A percentile compares a stretch with the other conserved stretches of the same genome.
Evolutionary conservation across 2,113 vertebrate genomes (phyloP).

Genomic region (Dendrocopos noguchii): DNA sequence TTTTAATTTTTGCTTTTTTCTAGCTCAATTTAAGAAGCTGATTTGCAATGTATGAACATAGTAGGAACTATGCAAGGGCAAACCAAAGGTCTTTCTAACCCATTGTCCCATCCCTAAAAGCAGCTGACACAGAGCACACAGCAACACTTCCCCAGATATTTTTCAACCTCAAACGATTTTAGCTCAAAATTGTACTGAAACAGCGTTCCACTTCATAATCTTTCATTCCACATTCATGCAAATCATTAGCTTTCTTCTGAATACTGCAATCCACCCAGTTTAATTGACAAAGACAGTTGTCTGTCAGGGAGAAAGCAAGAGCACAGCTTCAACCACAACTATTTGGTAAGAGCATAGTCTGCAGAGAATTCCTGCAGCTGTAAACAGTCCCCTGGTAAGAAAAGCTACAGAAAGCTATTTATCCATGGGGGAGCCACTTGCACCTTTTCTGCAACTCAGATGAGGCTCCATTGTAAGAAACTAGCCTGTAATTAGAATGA

Average conservation of each 20-base stretch:
- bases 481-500: neutral
- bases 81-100: neutral
- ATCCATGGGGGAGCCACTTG: neutral
- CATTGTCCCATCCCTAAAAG: neutral
- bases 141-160: neutral
- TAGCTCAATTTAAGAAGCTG: slow-evolving; percentile 25
- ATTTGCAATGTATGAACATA: slow-evolving; percentile 16
- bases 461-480: neutral
- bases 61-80: neutral
- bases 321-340: neutral
- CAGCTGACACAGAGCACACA: neutral
- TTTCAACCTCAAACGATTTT: neutral
- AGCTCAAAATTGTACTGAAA: neutral
- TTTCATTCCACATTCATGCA: neutral
- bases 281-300: neutral
- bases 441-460: neutral
- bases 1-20: slow-evolving; percentile 49
- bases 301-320: neutral
- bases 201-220: neutral
- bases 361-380: neutral
- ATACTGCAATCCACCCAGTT: neutral
- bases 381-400: neutral
- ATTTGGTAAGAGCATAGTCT: neutral
- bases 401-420: neutral
- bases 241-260: neutral